These are phyloP conservation scores for Drosophila tristis DNA, from an alignment of 1,140 invertebrate species.

Conservation along the genomic window DNA sequence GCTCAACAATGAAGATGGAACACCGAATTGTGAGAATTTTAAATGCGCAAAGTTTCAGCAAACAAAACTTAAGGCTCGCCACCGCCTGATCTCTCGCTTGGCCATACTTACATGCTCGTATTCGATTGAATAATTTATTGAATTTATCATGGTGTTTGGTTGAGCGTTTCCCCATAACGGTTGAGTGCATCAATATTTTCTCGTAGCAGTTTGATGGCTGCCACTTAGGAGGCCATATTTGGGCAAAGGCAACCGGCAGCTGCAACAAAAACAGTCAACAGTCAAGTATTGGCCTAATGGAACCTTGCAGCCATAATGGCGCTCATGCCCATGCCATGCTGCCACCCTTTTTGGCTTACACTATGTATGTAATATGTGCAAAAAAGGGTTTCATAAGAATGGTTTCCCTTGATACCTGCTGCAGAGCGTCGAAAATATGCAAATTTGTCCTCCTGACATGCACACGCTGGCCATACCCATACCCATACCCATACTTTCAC, in stretches of 20 bases:
- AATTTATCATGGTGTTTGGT: conserved; percentile 16
- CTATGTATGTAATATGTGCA: conserved; percentile 3
- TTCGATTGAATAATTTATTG: conserved; percentile 41
- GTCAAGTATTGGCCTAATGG: conserved; percentile 72
- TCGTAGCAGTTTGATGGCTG: conserved; percentile 33
- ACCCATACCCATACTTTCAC: too few species aligned
- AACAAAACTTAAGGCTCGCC: conserved; percentile 21
- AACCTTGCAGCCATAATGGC: conserved; percentile 49
- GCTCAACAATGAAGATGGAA: neutral
- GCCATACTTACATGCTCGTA: neutral
- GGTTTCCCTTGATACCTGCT: conserved; percentile 21
- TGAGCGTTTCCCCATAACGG: neutral
- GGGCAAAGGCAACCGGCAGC: neutral
- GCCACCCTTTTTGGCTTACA: neutral
- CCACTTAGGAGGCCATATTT: conserved; percentile 26
- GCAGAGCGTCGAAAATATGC: conserved; percentile 56
- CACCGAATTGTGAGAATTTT: conserved; percentile 13
- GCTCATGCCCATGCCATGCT: conserved; percentile 38
- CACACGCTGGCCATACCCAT: conserved; percentile 10
- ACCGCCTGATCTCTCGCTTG: conserved; percentile 22
- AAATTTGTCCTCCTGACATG: conserved; percentile 46
- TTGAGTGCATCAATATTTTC: conserved; percentile 49
- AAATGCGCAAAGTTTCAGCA: conserved; percentile 30
- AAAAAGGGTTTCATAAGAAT: conserved; percentile 19
- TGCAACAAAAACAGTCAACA: conserved; percentile 28